Base-by-base conservation (phyloP, 2,797 vertebrate genomes). In the Falco naumanni region DNA sequence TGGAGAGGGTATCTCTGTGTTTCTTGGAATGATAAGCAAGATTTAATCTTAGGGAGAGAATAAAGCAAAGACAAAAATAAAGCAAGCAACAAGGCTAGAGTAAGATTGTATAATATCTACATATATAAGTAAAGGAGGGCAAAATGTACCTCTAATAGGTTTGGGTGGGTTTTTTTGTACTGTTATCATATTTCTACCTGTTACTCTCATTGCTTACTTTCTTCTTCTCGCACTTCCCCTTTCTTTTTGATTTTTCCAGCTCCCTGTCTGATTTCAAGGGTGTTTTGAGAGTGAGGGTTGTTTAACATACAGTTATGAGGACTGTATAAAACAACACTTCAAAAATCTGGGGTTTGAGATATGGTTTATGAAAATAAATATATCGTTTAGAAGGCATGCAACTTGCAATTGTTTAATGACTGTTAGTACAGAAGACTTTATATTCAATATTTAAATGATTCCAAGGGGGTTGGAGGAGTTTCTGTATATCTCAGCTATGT, bases 301-400 rank as follows among this genome's bases (percentile, higher is more conserved):
- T 28, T 77, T 59, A 11, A 47, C 39, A 13, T 0, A 1, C 10
- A 75, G 2, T 33, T 77, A 39, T 28, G 21, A 69, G 57, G 14
- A 53, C 11, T 9, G 19, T 29, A 8, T 51, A 25, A 28, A 68
- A 43, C 8, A 64, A 6, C 5, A 13, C 1, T 54, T 66, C 0
- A 59, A 8, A 87, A 43, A 29, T 7, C 16, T 13, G 5, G 10
- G 2, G n/a, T 78, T 83, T 83, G n/a, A 33, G 11, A 11, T 41
- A 16, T 6, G 4, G 37, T 41, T 61, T 65, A 9, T 22, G 13
- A 29, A 47, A 74, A 10, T 2, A 50, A 11, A 6, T 16, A 13
- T 0, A 0, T 48, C 47, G 3, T 51, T 56, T 51, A 31, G 13
- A 41, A 57, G n/a, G 9, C 22, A 48, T 43, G 14, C 11, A 22